Base-by-base conservation (phyloP, 2,888 invertebrate species). In the Diaprepes abbreviatus region DNA sequence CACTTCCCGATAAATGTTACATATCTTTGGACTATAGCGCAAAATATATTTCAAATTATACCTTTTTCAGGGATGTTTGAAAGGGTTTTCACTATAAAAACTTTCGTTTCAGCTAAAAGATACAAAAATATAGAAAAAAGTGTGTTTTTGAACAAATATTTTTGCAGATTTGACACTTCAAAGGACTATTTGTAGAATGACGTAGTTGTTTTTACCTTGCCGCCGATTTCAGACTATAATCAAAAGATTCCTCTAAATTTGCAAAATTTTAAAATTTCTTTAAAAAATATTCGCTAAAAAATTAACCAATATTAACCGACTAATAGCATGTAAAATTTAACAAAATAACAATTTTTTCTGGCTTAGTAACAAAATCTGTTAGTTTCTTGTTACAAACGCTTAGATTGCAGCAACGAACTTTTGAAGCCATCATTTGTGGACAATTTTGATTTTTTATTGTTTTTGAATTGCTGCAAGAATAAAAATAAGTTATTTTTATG, bases 251-350 rank as follows among this genome's bases (percentile, higher is more conserved):
- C 14, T 38, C 14, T 36, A 24, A 24, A 24, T 55, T 55, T 36
- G 36, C 38, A 55, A 55, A 19, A 55, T 50, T 28, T 14, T 12
- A n/a, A 48, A 28, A 12, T 24, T 24, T 12, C n/a, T 1, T 6
- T 12, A 55, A 24, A 62, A 48, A 65, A 62, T 69, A 45, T 19
- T 60, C 52, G 54, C 59, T 57, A 52, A 52, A 66, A 66, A 33
- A 45, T 59, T 57, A 45, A 64, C 66, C 64, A 36, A 52, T 38
- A 74, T 62, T 75, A 73, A 73, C 72, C 55, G 54, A 76, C 74
- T 76, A 76, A 76, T 73, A 58, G 76, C 76, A 76, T 74, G 75
- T 54, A 10, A 59, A 31, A 52, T 38, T 55, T 31, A 67, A 60
- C 43, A 14, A 35, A 55, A n/a, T 43, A 62, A 58, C 21, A 17